Evolutionary conservation across 2,113 vertebrate species (phyloP), one percentile per base, ranked within the genome.

Genomic region (Scartelaos histophorus): DNA sequence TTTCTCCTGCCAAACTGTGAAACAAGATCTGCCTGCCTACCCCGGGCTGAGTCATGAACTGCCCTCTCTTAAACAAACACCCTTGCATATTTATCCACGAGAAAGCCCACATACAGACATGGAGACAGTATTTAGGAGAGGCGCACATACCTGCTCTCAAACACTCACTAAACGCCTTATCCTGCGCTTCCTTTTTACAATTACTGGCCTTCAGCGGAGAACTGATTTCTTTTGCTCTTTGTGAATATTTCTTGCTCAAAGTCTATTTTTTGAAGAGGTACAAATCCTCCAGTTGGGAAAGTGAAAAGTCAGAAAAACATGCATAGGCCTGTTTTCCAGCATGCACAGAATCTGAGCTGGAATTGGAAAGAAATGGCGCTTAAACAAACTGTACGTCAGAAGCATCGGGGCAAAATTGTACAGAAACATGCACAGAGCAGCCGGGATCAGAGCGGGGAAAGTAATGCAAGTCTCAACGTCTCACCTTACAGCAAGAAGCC

Each of bases 1-100:
- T 69, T 67, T 78, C 67, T 78, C 78, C 69, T 88, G 87, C 80
- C 80, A 79, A 87, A 74, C 68, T 78, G 70, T 75, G 87, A 90
- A 89, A 88, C 80, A 79, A 72, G 87, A 91, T 83, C 80, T 45
- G 76, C 71, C 75, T 87, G 73, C 84, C 74, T 74, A 86, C 90
- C 80, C 79, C 67, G 0, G 73, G 77, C 87, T 88, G 87, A 87
- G 80, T 86, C 85, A 88, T 75, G 71, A 80, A 75, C 75, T 75
- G 64, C 75, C 73, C 65, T 82, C 66, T 80, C 75, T 78, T 82
- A 78, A 80, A 79, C 82, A 85, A 88, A 89, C 81, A 85, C 74
- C 66, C 67, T 81, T 68, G 47, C 79, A 74, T 70, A 74, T 76
- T 75, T 58, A 70, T 84, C 29, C 35, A 21, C 3, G 10, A 0